Percentiles rank a stretch among this genome's conserved stretches.
These are phyloP conservation scores for Naja naja DNA, from an alignment of 2,113 vertebrate species.

Conservation along the genomic window DNA sequence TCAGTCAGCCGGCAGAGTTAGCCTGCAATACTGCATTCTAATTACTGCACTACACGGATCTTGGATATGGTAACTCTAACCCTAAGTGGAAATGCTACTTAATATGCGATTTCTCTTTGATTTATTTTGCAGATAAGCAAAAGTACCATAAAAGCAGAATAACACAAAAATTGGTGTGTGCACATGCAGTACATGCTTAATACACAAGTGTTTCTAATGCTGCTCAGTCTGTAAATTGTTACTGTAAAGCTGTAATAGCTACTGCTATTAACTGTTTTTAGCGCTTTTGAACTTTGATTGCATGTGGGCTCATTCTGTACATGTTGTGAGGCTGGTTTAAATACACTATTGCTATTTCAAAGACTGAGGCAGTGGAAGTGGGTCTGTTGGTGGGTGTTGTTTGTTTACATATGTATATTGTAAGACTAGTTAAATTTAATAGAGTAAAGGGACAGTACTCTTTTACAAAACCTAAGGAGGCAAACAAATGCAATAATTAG, in stretches of 20 bases:
- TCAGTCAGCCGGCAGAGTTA: background rate
- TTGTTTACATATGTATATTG: background rate
- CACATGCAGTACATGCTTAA: background rate
- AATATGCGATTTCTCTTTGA: background rate
- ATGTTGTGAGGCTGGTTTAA: background rate
- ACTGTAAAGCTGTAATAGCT: background rate
- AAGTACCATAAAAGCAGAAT: background rate
- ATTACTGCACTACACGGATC: background rate
- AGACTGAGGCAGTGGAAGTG: background rate
- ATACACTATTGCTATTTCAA: background rate
- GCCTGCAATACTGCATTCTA: background rate
- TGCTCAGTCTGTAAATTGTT: background rate
- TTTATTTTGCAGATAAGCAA: background rate
- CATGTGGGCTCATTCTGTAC: background rate
- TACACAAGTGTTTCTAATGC: background rate
- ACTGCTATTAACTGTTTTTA: background rate
- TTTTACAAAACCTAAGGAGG: background rate
- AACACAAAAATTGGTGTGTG: background rate
- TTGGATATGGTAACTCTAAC: background rate
- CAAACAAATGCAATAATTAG: background rate
- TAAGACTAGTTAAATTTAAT: background rate
- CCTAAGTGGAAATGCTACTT: background rate
- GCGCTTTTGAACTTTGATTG: background rate
- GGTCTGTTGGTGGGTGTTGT: background rate
- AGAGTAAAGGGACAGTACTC: background rate